A percentile compares a stretch with the other conserved stretches of the same genome.
These are phyloP conservation scores for Shargacucullia verbasci DNA, from an alignment of 2,888 invertebrate genomes.

Conservation along the genomic window DNA sequence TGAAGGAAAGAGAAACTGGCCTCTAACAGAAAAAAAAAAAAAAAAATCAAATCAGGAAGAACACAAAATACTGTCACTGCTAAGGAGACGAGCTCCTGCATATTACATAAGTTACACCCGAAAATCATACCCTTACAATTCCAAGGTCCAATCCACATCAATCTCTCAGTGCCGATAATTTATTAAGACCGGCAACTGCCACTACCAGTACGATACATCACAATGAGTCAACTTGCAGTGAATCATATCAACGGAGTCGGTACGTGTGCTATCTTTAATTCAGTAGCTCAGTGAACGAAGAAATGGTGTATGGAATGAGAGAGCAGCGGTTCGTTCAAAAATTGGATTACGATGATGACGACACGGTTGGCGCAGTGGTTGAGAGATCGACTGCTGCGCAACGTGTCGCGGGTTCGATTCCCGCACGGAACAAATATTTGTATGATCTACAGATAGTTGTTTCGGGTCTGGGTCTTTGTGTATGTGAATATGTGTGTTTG, in stretches of 20 bases:
- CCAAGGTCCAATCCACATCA: constrained; percentile 18
- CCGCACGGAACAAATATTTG: too few relatives aligned
- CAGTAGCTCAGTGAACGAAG: constrained; percentile 66
- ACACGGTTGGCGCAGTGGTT: too few relatives aligned
- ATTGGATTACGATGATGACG: too few relatives aligned
- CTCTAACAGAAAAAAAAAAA: too few relatives aligned
- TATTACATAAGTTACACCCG: constrained; percentile 24
- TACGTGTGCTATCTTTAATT: constrained; percentile 81
- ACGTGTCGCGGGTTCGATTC: too few relatives aligned
- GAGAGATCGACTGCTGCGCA: too few relatives aligned
- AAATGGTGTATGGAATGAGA: constrained; percentile 6
- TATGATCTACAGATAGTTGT: too few relatives aligned
- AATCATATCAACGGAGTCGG: constrained; percentile 58
- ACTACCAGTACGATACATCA: constrained; percentile 43
- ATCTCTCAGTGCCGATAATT: constrained; percentile 50
- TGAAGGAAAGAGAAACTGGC: too few relatives aligned
- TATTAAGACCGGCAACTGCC: constrained; percentile 39
- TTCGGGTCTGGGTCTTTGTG: too few relatives aligned
- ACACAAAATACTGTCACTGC: too few relatives aligned
- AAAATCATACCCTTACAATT: constrained; percentile 1
- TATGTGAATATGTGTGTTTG: too few relatives aligned
- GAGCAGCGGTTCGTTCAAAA: neutral
- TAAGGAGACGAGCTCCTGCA: constrained; percentile 14
- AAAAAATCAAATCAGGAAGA: too few relatives aligned
- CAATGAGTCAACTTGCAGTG: constrained; percentile 61